Conservation (phyloP, 2,113 vertebrate genomes). For the Phrynosoma platyrhinos region DNA sequence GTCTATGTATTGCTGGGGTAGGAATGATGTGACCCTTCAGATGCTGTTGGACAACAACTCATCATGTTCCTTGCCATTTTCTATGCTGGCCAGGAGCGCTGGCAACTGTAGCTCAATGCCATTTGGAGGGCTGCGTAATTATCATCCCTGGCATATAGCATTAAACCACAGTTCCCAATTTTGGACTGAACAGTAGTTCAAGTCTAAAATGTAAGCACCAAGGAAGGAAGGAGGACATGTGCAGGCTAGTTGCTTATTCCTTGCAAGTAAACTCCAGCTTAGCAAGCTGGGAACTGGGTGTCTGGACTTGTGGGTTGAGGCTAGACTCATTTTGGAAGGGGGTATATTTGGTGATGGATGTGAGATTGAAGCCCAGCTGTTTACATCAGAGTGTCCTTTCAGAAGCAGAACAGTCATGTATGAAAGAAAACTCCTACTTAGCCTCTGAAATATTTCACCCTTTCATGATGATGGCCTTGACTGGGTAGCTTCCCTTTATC, state of each 20-base stretch:
- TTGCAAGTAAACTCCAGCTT: neutral
- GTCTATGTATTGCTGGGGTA: too few species aligned
- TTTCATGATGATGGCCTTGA: constrained; percentile 22
- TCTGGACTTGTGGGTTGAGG: neutral
- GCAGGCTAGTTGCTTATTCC: neutral
- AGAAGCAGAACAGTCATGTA: neutral
- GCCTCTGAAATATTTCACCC: neutral
- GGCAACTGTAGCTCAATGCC: too few species aligned
- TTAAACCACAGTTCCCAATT: too few species aligned
- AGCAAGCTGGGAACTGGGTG: neutral
- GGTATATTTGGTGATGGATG: constrained; percentile 11
- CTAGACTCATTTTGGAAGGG: neutral
- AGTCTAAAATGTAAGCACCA: neutral
- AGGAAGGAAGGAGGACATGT: neutral
- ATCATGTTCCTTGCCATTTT: too few species aligned
- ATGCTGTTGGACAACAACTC: too few species aligned
- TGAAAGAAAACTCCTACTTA: constrained; percentile 22
- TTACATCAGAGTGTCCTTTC: neutral
- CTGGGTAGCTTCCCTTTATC: neutral
- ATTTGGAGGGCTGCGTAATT: too few species aligned
- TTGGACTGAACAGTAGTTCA: too few species aligned
- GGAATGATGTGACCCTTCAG: too few species aligned
- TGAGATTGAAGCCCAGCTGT: neutral
- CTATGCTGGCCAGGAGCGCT: too few species aligned
- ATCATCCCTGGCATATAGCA: too few species aligned